Conservation (phyloP, 2,888 invertebrate species). For the Rapana venosa region DNA sequence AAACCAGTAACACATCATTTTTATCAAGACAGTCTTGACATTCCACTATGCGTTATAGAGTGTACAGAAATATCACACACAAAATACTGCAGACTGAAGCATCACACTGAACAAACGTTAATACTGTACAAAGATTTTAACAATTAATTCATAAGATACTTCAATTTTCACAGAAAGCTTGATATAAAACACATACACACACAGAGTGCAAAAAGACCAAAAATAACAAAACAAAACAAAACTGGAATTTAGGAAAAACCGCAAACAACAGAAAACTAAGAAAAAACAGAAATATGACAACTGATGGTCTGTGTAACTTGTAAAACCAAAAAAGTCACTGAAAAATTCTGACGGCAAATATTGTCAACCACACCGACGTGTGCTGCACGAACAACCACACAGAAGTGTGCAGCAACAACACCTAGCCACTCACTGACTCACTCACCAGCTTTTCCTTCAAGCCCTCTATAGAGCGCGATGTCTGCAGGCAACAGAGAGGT, state of each 20-base stretch:
- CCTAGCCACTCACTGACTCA: constrained; percentile 38
- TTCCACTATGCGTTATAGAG: too few relatives aligned
- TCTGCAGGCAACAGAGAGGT: constrained; percentile 53
- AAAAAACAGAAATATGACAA: background rate
- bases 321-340: background rate
- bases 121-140: too few relatives aligned
- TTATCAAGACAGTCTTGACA: too few relatives aligned
- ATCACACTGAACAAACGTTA: too few relatives aligned
- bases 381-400: background rate
- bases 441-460: constrained; percentile 74
- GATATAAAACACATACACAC: too few relatives aligned
- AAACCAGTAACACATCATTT: too few relatives aligned
- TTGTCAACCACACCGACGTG: background rate
- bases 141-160: too few relatives aligned
- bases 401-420: constrained; percentile 37
- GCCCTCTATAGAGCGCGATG: constrained; percentile 74
- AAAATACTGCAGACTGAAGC: too few relatives aligned
- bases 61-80: too few relatives aligned
- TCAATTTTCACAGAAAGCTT: too few relatives aligned
- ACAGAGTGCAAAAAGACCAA: too few relatives aligned
- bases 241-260: background rate
- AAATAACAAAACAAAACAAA: background rate
- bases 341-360: background rate
- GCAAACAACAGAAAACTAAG: background rate
- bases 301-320: background rate